Evolutionary conservation across 1,140 invertebrate genomes (phyloP).

Genomic region (Aphaenogaster rudis): DNA sequence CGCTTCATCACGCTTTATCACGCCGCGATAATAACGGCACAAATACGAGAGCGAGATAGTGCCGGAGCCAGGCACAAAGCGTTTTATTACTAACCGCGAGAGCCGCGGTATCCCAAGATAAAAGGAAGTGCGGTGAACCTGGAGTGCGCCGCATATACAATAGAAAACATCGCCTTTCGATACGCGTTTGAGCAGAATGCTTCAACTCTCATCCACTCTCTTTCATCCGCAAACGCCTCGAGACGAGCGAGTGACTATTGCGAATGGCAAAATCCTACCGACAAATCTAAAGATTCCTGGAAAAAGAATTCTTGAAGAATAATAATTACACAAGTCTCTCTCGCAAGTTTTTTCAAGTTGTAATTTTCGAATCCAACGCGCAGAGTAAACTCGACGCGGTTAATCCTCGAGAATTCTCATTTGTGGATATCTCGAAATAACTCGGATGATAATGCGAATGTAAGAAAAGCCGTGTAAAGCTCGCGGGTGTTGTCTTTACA

Average conservation of each 20-base stretch:
- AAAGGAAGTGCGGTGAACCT: conserved; percentile 60
- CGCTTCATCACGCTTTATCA: conserved; percentile 54
- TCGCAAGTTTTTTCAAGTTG: not conserved
- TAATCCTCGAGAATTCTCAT: conserved; percentile 6
- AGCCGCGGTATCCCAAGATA: conserved; percentile 27
- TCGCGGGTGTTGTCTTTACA: not conserved
- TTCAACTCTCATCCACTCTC: not conserved
- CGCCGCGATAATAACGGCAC: conserved; percentile 50
- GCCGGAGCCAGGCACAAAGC: conserved; percentile 33
- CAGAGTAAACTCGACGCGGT: not conserved
- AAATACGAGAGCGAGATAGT: conserved; percentile 48
- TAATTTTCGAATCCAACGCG: not conserved
- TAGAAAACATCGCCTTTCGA: conserved; percentile 36
- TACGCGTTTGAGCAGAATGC: conserved; percentile 27
- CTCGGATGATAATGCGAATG: not conserved
- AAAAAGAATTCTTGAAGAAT: not conserved
- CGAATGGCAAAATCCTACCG: not conserved
- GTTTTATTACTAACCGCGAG: conserved; percentile 47
- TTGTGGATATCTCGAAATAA: conserved; percentile 2
- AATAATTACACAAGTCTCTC: not conserved
- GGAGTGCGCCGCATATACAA: not conserved
- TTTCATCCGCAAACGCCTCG: not conserved
- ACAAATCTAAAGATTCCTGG: not conserved
- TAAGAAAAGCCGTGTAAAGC: not conserved
- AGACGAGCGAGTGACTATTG: not conserved